Conservation (phyloP, 2,797 vertebrate genomes). For the Sebastes itinus region DNA sequence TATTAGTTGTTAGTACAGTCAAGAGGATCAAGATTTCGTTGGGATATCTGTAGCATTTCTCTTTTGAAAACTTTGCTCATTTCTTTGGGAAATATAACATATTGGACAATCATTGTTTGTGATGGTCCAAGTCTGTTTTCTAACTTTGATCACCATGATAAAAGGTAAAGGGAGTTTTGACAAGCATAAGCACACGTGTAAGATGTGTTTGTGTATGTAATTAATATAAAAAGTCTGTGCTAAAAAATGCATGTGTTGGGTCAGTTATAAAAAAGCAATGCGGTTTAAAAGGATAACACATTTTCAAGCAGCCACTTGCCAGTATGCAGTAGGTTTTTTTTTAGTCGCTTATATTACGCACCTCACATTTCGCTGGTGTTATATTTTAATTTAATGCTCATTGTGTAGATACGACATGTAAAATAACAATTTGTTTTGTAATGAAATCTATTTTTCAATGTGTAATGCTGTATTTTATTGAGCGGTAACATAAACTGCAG, state of each 20-base stretch:
- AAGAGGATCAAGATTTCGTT: constrained; percentile 15
- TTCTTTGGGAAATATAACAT: constrained; percentile 27
- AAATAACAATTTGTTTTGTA: constrained; percentile 62
- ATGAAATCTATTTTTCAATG: constrained; percentile 60
- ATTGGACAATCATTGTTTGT: constrained; percentile 53
- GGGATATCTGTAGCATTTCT: constrained; percentile 45
- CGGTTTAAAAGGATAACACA: constrained; percentile 15
- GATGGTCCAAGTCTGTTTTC: constrained; percentile 13
- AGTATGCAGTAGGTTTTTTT: constrained; percentile 38
- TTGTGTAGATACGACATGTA: constrained; percentile 69
- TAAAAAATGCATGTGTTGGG: constrained; percentile 23
- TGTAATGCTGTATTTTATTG: constrained; percentile 50
- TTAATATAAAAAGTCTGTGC: constrained; percentile 17
- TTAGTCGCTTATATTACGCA: constrained; percentile 50
- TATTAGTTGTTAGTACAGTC: constrained; percentile 8
- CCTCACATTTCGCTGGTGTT: constrained; percentile 44
- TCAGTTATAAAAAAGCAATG: constrained; percentile 21
- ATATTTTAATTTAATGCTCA: constrained; percentile 67
- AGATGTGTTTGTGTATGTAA: constrained; percentile 43
- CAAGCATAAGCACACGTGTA: constrained; percentile 25
- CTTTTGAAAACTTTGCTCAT: constrained; percentile 1
- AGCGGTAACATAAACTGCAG: constrained; percentile 27
- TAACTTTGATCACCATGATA: constrained; percentile 21
- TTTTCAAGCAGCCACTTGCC: constrained; percentile 9
- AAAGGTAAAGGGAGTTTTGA: constrained; percentile 54